Conservation (phyloP, 2,888 invertebrate species). For the Drosophila rubida region DNA sequence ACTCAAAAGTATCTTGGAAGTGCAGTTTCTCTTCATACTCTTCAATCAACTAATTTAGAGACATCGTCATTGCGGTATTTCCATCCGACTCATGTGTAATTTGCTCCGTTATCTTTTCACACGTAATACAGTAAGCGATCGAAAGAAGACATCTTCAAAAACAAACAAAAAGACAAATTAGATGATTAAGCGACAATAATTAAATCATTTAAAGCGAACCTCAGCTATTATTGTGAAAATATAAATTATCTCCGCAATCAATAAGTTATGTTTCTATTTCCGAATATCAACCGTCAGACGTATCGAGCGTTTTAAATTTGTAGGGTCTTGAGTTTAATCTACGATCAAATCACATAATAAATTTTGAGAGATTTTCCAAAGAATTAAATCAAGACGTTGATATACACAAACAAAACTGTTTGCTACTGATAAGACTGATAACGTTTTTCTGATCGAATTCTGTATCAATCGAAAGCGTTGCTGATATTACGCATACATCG, state of each 20-base stretch:
- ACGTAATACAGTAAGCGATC: background rate
- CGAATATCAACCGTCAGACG: background rate
- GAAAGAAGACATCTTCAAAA: background rate
- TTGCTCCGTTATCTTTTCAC: background rate
- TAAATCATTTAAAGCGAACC: background rate
- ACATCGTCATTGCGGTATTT: background rate
- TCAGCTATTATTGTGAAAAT: background rate
- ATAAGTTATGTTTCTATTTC: too few species aligned
- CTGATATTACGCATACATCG: conserved; percentile 42
- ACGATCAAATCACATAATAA: conserved; percentile 39
- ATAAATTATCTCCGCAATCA: background rate
- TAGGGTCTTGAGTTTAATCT: conserved; percentile 30
- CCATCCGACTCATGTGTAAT: background rate
- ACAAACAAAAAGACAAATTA: background rate
- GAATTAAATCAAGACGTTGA: conserved; percentile 42
- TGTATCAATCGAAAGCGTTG: conserved; percentile 33
- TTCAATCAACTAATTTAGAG: background rate
- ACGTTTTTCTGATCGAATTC: conserved; percentile 52
- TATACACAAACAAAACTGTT: conserved; percentile 37
- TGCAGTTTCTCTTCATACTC: background rate
- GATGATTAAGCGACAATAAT: background rate
- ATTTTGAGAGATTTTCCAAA: conserved; percentile 60
- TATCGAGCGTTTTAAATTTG: background rate
- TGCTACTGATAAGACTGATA: conserved; percentile 54
- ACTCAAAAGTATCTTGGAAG: background rate